Evolutionary conservation across 1,140 invertebrate species (phyloP).

Genomic region (Pantala flavescens): DNA sequence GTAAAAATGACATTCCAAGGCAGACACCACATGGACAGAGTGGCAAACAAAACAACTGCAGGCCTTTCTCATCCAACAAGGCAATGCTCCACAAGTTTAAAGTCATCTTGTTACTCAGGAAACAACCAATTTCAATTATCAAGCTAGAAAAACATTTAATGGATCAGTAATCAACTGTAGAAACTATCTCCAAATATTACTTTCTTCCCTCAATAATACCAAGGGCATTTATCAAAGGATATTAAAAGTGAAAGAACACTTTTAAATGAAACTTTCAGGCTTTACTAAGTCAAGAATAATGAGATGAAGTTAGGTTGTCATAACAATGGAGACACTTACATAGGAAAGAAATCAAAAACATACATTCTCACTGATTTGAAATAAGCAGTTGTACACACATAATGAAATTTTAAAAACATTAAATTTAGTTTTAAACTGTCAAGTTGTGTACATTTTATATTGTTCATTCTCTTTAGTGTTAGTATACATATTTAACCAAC

Average conservation of each 20-base stretch:
- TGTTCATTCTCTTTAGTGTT: background rate
- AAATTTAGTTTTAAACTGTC: conserved; percentile 5
- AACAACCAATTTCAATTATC: too few species aligned
- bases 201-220: too few species aligned
- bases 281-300: background rate
- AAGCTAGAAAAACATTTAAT: too few species aligned
- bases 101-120: background rate
- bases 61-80: background rate
- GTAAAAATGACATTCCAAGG: background rate
- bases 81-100: background rate
- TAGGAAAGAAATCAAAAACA: background rate
- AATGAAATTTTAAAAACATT: conserved; percentile 9
- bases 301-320: background rate
- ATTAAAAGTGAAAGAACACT: conserved; percentile 4
- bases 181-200: too few species aligned
- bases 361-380: background rate
- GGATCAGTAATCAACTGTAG: too few species aligned
- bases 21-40: background rate
- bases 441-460: conserved; percentile 1
- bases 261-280: background rate
- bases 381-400: conserved; percentile 2
- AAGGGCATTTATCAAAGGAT: background rate
- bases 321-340: background rate
- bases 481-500: conserved; percentile 8
- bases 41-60: background rate